Evolutionary conservation across 2,888 invertebrate species (phyloP), one percentile per base, ranked within the genome.

Genomic region (Torymus tubicola): DNA sequence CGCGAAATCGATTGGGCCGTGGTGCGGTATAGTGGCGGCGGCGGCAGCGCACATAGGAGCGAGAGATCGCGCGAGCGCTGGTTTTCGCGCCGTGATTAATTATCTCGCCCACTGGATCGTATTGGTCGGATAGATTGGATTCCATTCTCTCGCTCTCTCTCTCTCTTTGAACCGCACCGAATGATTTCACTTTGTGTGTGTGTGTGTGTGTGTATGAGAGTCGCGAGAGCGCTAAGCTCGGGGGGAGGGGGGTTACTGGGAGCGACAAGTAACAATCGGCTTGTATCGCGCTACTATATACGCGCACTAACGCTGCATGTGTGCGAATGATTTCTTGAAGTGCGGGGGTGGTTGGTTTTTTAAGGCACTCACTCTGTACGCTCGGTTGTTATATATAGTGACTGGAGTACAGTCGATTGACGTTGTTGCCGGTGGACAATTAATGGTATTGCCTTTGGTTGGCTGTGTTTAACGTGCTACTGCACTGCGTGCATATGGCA

Each of bases 61-160:
- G 58, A 68, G 68, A 76, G 57, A 69, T 76, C 68, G 55, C 31
- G 55, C 55, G 50, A 50, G 18, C 53, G 73, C 18, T 50, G 78
- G 14, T 58, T 73, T 73, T 73, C 53, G 69, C 83, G 63, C 72
- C 77, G 82, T 84, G 83, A 84, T 84, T 84, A 85, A 85, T 85
- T 83, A 82, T 83, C 84, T 79, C 82, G 80, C 70, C 78, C 81
- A 79, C 55, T 72, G 79, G 82, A 83, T 83, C 81, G 83, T 76
- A 80, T 80, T 83, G 83, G 79, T 79, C 70, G 81, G 82, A 83
- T 84, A 82, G 82, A 83, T 84, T 84, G 84, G 83, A 85, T 84
- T 84, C 81, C 83, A 64, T 84, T 83, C 83, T 68, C 61, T 14
- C 21, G 4, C 73, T 21, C 31, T 31, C 31, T 31, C 31, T 31